Conservation (phyloP, 2,113 vertebrate genomes). For the Tragelaphus imberbis region DNA sequence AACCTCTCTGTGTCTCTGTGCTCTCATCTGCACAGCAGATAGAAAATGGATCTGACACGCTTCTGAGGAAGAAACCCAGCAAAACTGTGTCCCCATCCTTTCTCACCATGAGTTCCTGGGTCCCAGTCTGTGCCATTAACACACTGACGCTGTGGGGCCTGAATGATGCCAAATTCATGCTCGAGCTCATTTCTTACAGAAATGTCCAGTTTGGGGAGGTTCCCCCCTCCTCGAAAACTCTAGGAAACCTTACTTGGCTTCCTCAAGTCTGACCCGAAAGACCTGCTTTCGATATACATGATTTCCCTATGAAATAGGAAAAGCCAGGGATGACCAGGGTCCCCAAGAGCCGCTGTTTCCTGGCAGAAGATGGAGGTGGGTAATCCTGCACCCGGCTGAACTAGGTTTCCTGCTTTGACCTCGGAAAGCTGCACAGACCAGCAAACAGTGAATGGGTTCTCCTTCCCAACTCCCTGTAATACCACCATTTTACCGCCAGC, state of each 20-base stretch:
- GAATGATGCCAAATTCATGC: too few relatives aligned
- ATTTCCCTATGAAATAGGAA: neutral
- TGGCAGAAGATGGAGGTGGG: neutral
- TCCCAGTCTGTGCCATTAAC: neutral
- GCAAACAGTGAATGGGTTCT: neutral
- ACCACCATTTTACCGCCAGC: fast-evolving
- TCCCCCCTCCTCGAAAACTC: neutral
- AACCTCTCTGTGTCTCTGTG: neutral
- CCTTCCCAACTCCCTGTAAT: neutral
- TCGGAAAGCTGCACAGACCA: fast-evolving
- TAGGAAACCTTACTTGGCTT: neutral
- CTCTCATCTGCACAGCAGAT: neutral
- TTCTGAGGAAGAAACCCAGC: neutral
- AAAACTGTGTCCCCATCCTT: neutral
- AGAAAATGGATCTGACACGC: neutral
- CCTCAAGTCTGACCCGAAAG: neutral
- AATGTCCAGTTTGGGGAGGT: neutral
- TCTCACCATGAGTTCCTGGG: neutral
- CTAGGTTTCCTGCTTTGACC: neutral
- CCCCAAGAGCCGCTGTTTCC: neutral
- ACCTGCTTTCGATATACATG: neutral
- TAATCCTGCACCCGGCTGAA: neutral
- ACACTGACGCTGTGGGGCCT: neutral
- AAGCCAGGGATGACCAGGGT: neutral
- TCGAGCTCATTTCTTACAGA: neutral